Conservation (phyloP, 2,113 vertebrate species). For the Boulengeromyrus knoepffleri region DNA sequence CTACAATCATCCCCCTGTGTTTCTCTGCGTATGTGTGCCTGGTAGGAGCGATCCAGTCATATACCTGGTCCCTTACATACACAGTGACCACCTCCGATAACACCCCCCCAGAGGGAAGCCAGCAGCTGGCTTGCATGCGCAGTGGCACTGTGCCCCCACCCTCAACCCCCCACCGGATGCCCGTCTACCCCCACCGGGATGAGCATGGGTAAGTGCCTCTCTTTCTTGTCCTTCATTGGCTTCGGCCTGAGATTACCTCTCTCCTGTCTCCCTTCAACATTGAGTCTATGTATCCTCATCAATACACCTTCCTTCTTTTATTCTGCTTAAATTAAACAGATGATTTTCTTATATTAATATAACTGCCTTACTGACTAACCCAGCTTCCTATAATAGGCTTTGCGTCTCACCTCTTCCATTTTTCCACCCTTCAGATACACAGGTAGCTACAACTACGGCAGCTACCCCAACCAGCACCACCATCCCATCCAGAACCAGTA, state of each 20-base stretch:
- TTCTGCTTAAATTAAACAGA: neutral
- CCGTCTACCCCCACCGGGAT: constrained; percentile 89
- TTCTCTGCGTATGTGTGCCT: constrained; percentile 29
- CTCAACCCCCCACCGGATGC: constrained; percentile 81
- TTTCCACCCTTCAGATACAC: constrained; percentile 68
- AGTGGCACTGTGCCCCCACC: constrained; percentile 71
- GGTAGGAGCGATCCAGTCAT: constrained; percentile 96
- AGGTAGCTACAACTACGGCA: constrained; percentile 92
- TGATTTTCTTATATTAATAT: neutral
- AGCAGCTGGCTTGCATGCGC: constrained; percentile 91
- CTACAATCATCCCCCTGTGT: neutral
- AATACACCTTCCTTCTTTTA: neutral
- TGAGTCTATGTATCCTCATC: neutral
- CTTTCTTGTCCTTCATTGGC: neutral
- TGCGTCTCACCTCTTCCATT: neutral
- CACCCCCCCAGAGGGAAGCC: constrained; percentile 73
- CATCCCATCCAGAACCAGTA: constrained; percentile 93
- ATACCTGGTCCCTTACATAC: constrained; percentile 99
- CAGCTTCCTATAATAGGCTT: neutral
- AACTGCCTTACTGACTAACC: neutral
- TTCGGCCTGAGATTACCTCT: neutral
- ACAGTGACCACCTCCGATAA: constrained; percentile 93
- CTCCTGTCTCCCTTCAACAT: neutral
- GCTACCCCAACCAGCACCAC: constrained; percentile 89
- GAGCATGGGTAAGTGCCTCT: constrained; percentile 76